These are phyloP conservation scores for Hyperoodon ampullatus DNA, from an alignment of 2,113 vertebrate species.

Conservation along the genomic window DNA sequence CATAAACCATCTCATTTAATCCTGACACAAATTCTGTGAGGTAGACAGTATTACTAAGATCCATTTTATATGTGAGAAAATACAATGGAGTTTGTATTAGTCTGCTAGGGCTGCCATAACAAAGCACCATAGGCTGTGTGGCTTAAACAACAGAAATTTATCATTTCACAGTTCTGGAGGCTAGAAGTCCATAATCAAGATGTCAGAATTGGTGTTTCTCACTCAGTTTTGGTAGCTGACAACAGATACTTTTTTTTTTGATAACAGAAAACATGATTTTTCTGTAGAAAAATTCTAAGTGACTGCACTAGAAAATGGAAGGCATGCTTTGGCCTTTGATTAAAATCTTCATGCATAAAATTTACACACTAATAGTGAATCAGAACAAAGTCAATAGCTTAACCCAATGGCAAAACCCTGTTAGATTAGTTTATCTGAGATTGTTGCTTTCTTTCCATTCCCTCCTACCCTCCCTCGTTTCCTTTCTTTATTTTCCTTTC, in stretches of 20 bases:
- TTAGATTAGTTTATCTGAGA: not conserved
- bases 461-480: not conserved
- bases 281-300: not conserved
- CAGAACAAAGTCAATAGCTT: not conserved
- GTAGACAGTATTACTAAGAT: not conserved
- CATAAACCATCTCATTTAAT: not conserved
- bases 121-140: rapidly evolving
- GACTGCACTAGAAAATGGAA: not conserved
- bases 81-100: not conserved
- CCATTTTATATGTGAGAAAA: not conserved
- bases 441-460: not conserved
- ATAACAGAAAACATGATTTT: not conserved
- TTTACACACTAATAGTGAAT: not conserved
- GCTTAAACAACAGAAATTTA: not conserved
- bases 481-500: not conserved
- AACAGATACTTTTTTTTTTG: not conserved
- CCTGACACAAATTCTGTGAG: not conserved
- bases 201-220: not conserved
- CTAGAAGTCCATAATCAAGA: not conserved
- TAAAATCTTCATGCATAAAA: not conserved
- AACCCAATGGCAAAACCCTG: not conserved
- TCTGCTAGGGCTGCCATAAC: not conserved
- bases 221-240: not conserved
- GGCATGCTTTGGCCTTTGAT: not conserved
- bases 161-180: not conserved